Base-by-base conservation (phyloP, 2,797 vertebrate genomes). In the Choloepus didactylus region DNA sequence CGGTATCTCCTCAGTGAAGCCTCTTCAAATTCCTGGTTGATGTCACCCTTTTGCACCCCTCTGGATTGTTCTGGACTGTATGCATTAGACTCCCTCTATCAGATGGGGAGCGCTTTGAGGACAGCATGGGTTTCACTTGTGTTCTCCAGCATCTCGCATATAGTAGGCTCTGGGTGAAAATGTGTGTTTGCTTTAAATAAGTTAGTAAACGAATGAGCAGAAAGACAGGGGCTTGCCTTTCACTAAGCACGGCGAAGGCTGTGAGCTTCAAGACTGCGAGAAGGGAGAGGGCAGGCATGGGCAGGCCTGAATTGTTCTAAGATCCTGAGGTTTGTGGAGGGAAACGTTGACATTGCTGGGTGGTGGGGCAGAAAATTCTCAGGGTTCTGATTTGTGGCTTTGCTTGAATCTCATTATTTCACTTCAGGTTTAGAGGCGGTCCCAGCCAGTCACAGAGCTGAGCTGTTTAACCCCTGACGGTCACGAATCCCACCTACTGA, bases 391-490 rank as follows among this genome's bases (percentile, higher is more conserved):
- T 70, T 25, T 2, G 27, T 54, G 15, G 9, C 51, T 67, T 9
- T 31, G 27, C 18, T 38, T 12, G 15, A 31, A 72, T 21, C 44
- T 46, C 18, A 31, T 27, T 19, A 19, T 81, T 38, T 41, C 31
- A 3, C 41, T 44, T 62, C 14, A 29, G 12, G 23, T 69, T 54
- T 15, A 0, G 10, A 23, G 11, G 41, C 35, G 67, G 23, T 62
- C 27, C 15, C 6, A 4, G 15, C 51, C 77, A 38, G 29, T 72
- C 54, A 38, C 64, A 77, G 51, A 67, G 41, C 64, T 9, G 1
- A 9, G 23, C 6, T 18, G 25, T 35, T 49, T 6, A 29, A 35
- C 12, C 12, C 0, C 41, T 29, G 0, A 0, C 38, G 49, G 1
- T 38, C 10, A 23, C 59, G 29, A 38, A 14, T 82, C 7, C 38